Base-by-base conservation (phyloP, 2,797 vertebrate genomes). In the Poliocrania exsul region DNA sequence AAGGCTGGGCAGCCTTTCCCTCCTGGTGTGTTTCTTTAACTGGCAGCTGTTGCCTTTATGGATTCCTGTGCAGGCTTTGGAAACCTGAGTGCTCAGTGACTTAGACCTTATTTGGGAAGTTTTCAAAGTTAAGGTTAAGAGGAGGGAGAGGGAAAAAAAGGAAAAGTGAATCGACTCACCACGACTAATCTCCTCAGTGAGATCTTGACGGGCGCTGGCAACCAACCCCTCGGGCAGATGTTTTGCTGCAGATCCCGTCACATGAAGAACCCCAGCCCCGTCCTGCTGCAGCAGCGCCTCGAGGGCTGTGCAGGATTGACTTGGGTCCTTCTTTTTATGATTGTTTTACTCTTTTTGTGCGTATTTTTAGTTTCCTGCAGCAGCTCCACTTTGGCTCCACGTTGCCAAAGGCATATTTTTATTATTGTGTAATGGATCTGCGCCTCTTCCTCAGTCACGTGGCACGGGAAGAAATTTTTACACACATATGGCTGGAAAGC, bases 381-480 rank as follows among this genome's bases (percentile, higher is more conserved):
- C 95, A 83, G 94, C 91, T 86, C 91, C 71, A 81, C 91, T 92
- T 95, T 89, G 94, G 94, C 96, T 97, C 73, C 44, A n/a, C 12
- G 15, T 88, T 92, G 96, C 97, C 97, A 95, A 95, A 94, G 95
- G 96, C 98, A 98, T 98, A 98, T 97, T 98, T 98, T 96, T 94
- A 97, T 96, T 96, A 97, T 97, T 97, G 97, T 96, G 98, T 98
- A 97, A 98, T 97, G 95, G 95, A 91, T 93, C 89, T 71, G 96
- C 50, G 96, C 85, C 88, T 94, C 77, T 93, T 90, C 94, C 95
- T 82, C 71, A 1, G 96, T 98, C 98, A 98, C 97, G 97, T 98
- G 98, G 95, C 87, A 53, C 1, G 12, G 92, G 92, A 82, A 92
- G 47, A 91, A 93, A 70, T 79, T 73, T 90, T 80, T 73, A 70